Base-by-base conservation (phyloP, 2,888 invertebrate species). In the Halictus quadricinctus region DNA sequence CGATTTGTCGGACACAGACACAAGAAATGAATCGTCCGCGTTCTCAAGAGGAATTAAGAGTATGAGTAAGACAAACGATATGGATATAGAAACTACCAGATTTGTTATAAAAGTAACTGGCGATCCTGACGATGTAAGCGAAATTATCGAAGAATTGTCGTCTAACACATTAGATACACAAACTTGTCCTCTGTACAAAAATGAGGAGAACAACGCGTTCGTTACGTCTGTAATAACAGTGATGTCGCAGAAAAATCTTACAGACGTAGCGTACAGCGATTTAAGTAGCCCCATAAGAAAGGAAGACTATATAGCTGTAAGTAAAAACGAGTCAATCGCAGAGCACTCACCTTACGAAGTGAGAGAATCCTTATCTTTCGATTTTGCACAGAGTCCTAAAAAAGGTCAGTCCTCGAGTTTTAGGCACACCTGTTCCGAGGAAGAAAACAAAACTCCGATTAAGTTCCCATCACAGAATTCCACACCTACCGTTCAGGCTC, bases 21-120 rank as follows among this genome's bases (percentile, higher is more conserved):
- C 83, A 8, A 81, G 70, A 60, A 69, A 86, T 18, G 81, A 87
- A 58, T 70, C 72, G 48, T 76, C 80, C 18, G 41, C 50, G 12
- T 79, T 76, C 43, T 46, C 75, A 15, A 36, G 46, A 4, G 60
- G 70, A 69, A 66, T 60, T 50, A 64, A 54, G 21, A 29, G 74
- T 70, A 25, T 25, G n/a, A 25, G 13, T 21, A 80, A 58, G 15
- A 81, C 66, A 50, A 79, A 79, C 36, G 43, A 76, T 41, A 6
- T 13, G 41, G n/a, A 46, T 18, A 48, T 46, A 5, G 73, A 77
- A 75, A 74, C 80, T 21, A 70, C 79, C 60, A 82, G 81, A 76
- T 94, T 93, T 73, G 90, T 88, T 7, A 92, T 93, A 12, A 93
- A 93, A 87, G 89, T 94, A 58, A 92, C 93, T 0, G 93, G 93